A percentile compares a stretch with the other conserved stretches of the same genome.
These are phyloP conservation scores for Agrotis ipsilon DNA, from an alignment of 2,888 invertebrate species.

Conservation along the genomic window DNA sequence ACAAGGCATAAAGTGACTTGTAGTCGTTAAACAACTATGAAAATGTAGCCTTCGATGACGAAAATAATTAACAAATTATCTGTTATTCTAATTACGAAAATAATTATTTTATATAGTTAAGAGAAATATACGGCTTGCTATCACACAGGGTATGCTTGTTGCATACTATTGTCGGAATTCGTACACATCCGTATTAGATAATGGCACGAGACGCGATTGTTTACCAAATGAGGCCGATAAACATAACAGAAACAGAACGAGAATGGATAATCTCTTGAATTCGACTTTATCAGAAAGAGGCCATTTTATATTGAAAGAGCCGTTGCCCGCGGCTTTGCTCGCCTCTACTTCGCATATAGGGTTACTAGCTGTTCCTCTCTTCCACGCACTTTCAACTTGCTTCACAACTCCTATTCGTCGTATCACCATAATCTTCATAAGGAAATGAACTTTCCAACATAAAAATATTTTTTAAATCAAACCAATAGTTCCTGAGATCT, in stretches of 20 bases:
- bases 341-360: too few relatives aligned
- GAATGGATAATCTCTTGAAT: not conserved
- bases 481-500: too few relatives aligned
- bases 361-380: too few relatives aligned
- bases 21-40: not conserved
- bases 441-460: too few relatives aligned
- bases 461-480: too few relatives aligned
- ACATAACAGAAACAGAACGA: conserved; percentile 23
- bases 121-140: conserved; percentile 54
- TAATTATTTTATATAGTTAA: too few relatives aligned
- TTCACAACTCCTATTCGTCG: too few relatives aligned
- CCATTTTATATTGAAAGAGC: too few relatives aligned
- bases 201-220: conserved; percentile 16
- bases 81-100: not conserved
- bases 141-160: conserved; percentile 9
- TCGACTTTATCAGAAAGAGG: not conserved
- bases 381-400: too few relatives aligned
- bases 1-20: not conserved
- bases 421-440: too few relatives aligned
- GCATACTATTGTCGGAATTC: conserved; percentile 32
- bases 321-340: too few relatives aligned
- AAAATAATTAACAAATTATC: not conserved
- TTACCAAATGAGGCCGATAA: conserved; percentile 23
- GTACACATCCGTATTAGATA: conserved; percentile 55
- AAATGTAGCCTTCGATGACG: not conserved